These are phyloP conservation scores for Sphaeridia pumilis DNA, from an alignment of 2,888 invertebrate genomes.

Conservation along the genomic window DNA sequence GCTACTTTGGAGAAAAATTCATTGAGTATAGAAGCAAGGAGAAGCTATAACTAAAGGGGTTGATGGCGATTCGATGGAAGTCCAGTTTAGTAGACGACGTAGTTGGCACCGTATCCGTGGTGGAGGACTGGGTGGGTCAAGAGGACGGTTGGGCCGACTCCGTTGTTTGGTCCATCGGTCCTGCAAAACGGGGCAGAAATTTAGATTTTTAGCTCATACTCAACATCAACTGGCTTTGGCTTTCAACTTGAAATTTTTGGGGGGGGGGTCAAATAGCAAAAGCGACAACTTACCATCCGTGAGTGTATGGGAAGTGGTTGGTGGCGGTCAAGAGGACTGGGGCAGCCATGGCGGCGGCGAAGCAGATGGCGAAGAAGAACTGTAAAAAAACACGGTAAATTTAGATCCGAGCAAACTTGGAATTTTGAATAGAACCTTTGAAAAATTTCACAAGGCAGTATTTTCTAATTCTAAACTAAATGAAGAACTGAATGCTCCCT, in stretches of 20 bases:
- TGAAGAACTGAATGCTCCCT: not conserved
- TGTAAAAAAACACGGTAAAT: conserved; percentile 10
- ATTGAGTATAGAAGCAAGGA: no score
- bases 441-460: not conserved
- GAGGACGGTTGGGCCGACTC: conserved; percentile 17
- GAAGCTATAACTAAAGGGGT: no score
- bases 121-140: conserved; percentile 8
- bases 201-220: no score
- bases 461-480: not conserved
- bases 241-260: no score
- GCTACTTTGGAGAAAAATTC: no score
- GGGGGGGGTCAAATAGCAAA: no score
- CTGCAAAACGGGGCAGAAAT: no score
- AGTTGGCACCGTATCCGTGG: not conserved
- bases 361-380: conserved; percentile 15
- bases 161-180: conserved; percentile 26
- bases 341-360: conserved; percentile 16
- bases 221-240: no score
- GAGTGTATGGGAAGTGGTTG: conserved; percentile 17
- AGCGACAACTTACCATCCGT: conserved; percentile 18
- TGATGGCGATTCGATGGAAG: no score
- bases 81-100: conserved; percentile 7
- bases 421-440: not conserved
- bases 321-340: conserved; percentile 10
- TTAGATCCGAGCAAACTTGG: not conserved